These are phyloP conservation scores for Cremastinae sp. DNA, from an alignment of 2,888 invertebrate genomes.

Conservation along the genomic window DNA sequence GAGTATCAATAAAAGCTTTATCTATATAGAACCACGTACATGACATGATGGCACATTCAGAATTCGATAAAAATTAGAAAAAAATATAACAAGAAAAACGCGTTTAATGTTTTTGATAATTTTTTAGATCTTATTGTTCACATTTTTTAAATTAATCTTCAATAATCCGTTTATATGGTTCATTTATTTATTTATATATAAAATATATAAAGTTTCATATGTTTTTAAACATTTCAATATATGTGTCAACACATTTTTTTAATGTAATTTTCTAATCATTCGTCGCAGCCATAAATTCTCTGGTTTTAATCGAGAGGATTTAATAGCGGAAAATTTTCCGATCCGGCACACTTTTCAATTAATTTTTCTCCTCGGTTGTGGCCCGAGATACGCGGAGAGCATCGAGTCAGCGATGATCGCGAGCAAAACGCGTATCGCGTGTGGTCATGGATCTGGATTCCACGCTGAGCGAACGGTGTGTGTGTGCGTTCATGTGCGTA, in stretches of 20 bases:
- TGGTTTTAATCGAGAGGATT: neutral
- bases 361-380: conserved; percentile 32
- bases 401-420: conserved; percentile 9
- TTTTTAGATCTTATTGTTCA: too few relatives aligned
- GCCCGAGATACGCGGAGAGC: conserved; percentile 5
- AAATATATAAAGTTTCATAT: too few relatives aligned
- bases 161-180: too few relatives aligned
- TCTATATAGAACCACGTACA: neutral
- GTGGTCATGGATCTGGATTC: conserved; percentile 42
- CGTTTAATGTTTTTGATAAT: too few relatives aligned
- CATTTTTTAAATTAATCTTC: too few relatives aligned
- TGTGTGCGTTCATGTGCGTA: conserved; percentile 29
- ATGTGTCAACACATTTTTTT: conserved; percentile 13
- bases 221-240: neutral
- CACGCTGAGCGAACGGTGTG: conserved; percentile 1
- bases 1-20: conserved; percentile 34
- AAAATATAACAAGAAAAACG: too few relatives aligned
- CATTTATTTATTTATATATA: too few relatives aligned
- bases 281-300: conserved; percentile 33
- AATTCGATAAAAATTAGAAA: conserved; percentile 21
- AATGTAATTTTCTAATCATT: conserved; percentile 18
- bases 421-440: conserved; percentile 56
- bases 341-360: conserved; percentile 53
- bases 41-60: conserved; percentile 17
- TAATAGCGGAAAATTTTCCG: conserved; percentile 1